phyloP scores from a whole-genome alignment of 1,140 invertebrate species.

The Scaptodrosophila lebanonensis region DNA sequence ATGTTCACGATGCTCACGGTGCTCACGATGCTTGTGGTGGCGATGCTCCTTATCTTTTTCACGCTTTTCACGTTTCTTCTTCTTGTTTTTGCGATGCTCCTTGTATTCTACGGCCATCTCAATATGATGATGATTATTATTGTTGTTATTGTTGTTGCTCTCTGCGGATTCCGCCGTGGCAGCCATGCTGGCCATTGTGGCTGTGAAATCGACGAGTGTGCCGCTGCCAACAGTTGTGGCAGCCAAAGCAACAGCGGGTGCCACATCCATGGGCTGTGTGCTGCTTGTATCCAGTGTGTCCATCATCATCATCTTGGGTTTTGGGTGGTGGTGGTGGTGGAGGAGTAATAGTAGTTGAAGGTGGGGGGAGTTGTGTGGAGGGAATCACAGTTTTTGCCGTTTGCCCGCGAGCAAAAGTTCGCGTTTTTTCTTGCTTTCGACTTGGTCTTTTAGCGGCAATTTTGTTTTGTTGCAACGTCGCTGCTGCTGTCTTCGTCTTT shows the following conservation, averaged over 20 bases:
- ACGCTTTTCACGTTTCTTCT: conserved; percentile 74
- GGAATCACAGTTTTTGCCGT: conserved; percentile 27
- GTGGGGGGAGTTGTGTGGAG: too few species aligned
- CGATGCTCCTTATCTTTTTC: conserved; percentile 72
- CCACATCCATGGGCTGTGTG: conserved; percentile 60
- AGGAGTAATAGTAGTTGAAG: too few species aligned
- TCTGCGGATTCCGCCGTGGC: conserved; percentile 46
- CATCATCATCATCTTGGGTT: conserved; percentile 75
- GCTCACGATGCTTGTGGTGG: conserved; percentile 46
- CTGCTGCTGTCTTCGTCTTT: too few species aligned
- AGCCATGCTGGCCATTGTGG: conserved; percentile 63
- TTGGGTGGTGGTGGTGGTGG: neutral
- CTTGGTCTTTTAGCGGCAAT: conserved; percentile 45
- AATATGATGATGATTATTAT: too few species aligned
- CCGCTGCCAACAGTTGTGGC: conserved; percentile 46
- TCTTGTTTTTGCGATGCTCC: conserved; percentile 73
- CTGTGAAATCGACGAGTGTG: conserved; percentile 44
- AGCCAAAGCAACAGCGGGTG: conserved; percentile 56
- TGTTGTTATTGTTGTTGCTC: conserved; percentile 55
- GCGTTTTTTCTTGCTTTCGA: conserved; percentile 30
- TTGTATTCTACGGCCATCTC: conserved; percentile 71
- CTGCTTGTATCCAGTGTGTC: conserved; percentile 59
- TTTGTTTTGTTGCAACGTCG: conserved; percentile 49
- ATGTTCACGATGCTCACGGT: conserved; percentile 41
- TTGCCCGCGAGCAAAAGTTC: conserved; percentile 46